These are phyloP conservation scores for Linurgus olivaceus DNA, from an alignment of 2,797 vertebrate genomes.

Conservation along the genomic window DNA sequence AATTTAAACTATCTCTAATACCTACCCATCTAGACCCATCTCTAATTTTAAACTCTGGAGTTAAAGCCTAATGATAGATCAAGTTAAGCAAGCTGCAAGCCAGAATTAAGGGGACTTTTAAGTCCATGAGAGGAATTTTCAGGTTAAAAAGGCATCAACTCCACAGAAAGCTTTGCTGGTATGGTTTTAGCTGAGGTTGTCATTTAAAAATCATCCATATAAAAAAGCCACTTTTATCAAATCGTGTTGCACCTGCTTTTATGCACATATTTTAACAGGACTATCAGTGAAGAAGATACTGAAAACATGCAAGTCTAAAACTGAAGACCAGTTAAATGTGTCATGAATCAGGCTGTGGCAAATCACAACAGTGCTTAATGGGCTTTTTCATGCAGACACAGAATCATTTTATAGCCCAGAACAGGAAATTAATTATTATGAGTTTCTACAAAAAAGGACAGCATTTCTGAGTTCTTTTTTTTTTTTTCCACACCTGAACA, in stretches of 20 bases:
- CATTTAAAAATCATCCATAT: background rate
- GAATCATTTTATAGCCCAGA: background rate
- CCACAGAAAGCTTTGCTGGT: background rate
- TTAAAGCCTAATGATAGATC: background rate
- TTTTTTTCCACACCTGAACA: background rate
- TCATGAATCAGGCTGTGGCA: background rate
- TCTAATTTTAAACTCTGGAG: background rate
- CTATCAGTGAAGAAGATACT: background rate
- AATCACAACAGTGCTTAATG: background rate
- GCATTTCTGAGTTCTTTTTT: background rate
- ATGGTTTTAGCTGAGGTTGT: background rate
- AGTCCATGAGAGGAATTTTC: background rate
- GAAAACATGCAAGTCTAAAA: background rate
- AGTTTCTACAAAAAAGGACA: background rate
- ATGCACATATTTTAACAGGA: background rate
- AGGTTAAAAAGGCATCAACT: background rate
- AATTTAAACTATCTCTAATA: background rate
- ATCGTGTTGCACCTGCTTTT: background rate
- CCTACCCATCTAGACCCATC: fast-evolving
- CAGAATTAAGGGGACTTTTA: background rate
- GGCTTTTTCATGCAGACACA: background rate
- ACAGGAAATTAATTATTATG: background rate
- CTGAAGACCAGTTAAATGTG: background rate
- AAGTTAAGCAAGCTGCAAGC: background rate
- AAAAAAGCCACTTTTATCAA: background rate